Percentiles rank a stretch among this genome's conserved stretches.
These are phyloP conservation scores for Pachliopta kotzebuea DNA, from an alignment of 2,888 invertebrate species.

Conservation along the genomic window DNA sequence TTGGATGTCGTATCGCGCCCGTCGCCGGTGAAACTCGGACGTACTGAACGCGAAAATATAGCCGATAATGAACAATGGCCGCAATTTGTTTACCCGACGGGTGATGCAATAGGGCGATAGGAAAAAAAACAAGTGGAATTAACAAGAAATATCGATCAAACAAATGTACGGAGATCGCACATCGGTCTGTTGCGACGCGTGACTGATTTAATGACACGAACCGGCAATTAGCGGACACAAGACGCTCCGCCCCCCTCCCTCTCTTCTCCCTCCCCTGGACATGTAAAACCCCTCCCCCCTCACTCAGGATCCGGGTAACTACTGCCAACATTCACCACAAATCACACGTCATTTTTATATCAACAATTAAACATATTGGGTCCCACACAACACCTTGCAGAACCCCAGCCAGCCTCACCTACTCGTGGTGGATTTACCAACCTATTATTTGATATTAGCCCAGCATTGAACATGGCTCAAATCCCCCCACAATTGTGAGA, in stretches of 20 bases:
- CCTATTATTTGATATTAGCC: too few relatives aligned
- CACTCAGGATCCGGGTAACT: conserved; percentile 62
- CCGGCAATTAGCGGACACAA: conserved; percentile 66
- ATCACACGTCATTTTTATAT: conserved; percentile 75
- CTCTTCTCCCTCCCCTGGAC: too few relatives aligned
- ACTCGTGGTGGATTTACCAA: too few relatives aligned
- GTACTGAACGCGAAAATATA: conserved; percentile 23
- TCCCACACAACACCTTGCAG: too few relatives aligned
- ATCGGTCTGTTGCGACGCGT: conserved; percentile 47
- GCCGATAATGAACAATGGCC: conserved; percentile 28
- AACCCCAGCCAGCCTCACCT: too few relatives aligned
- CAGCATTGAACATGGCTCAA: too few relatives aligned
- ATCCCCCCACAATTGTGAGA: too few relatives aligned
- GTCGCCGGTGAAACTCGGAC: conserved; percentile 20
- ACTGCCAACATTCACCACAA: conserved; percentile 70
- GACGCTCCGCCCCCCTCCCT: conserved; percentile 56
- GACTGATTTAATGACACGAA: conserved; percentile 71
- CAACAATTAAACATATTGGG: conserved; percentile 48
- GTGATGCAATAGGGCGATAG: conserved; percentile 22
- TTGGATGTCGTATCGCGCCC: conserved; percentile 22
- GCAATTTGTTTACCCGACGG: conserved; percentile 24
- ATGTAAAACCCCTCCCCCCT: too few relatives aligned
- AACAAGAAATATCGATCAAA: conserved; percentile 29
- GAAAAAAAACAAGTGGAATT: conserved; percentile 25
- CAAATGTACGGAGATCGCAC: conserved; percentile 32